Conservation (phyloP, 2,113 vertebrate species). For the Turnix velox region DNA sequence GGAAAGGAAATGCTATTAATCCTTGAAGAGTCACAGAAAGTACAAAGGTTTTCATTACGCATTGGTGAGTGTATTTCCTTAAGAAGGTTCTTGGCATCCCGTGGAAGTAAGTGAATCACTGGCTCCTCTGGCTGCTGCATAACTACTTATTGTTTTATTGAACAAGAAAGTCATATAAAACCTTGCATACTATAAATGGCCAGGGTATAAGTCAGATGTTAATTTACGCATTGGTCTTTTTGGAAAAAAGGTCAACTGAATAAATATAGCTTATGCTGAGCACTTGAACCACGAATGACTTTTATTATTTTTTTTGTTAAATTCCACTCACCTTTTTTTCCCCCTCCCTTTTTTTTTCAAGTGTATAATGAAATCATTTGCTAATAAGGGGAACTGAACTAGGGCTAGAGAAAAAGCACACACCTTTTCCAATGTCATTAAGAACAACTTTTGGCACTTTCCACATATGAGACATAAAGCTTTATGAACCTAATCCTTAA, state of each 20-base stretch:
- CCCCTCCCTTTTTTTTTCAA: conserved; percentile 51
- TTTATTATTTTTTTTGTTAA: conserved; percentile 64
- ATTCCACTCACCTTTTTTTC: conserved; percentile 30
- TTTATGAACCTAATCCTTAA: conserved; percentile 27
- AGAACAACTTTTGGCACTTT: conserved; percentile 13
- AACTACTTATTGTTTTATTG: conserved; percentile 76
- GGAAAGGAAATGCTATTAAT: conserved; percentile 55
- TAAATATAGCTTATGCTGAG: conserved; percentile 63
- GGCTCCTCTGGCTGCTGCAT: conserved; percentile 67
- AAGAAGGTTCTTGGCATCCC: conserved; percentile 64
- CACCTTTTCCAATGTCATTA: conserved; percentile 49
- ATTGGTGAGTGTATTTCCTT: conserved; percentile 68
- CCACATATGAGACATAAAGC: conserved; percentile 18
- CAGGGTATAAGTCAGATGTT: conserved; percentile 68
- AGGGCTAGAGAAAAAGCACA: conserved; percentile 18
- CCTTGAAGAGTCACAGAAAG: conserved; percentile 61
- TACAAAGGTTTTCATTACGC: conserved; percentile 59
- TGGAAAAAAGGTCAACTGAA: conserved; percentile 52
- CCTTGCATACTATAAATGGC: conserved; percentile 63
- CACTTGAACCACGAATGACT: conserved; percentile 54
- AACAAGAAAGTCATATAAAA: conserved; percentile 74
- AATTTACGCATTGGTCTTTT: conserved; percentile 68
- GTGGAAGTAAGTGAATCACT: conserved; percentile 62
- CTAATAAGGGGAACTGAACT: conserved; percentile 51
- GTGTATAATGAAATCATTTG: conserved; percentile 60